Evolutionary conservation across 2,888 invertebrate genomes (phyloP).

Genomic region (Hypolimnas misippus): DNA sequence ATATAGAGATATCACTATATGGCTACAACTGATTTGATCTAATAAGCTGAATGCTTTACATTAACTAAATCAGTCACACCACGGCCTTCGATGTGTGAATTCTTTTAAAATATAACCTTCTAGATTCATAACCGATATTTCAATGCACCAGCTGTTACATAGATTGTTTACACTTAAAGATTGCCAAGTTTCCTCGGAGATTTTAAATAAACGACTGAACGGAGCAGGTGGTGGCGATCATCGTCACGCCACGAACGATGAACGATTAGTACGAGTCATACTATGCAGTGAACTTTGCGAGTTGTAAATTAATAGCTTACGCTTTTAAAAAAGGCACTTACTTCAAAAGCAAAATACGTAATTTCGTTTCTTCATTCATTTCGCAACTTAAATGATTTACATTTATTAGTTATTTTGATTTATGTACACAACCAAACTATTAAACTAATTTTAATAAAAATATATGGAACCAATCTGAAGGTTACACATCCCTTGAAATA

Average conservation of each 20-base stretch:
- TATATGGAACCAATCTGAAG: no score
- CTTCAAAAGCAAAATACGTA: no score
- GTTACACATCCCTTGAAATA: no score
- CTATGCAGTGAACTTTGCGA: slow-evolving; percentile 10
- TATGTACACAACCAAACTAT: no score
- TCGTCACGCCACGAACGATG: slow-evolving; percentile 25
- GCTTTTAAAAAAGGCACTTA: no score
- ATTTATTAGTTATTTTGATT: no score
- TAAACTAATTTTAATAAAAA: no score
- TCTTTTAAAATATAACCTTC: slow-evolving; percentile 22
- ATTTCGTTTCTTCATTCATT: no score
- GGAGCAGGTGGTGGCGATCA: slow-evolving; percentile 34
- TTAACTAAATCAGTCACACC: not conserved
- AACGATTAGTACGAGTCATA: slow-evolving; percentile 4
- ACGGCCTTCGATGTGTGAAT: slow-evolving; percentile 24
- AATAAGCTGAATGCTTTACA: no score
- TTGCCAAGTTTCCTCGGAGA: slow-evolving; percentile 31
- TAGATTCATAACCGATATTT: slow-evolving; percentile 29
- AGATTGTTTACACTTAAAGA: slow-evolving; percentile 20
- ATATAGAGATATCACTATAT: no score
- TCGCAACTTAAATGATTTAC: no score
- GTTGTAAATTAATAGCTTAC: not conserved
- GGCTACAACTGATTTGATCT: no score
- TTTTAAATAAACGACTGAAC: slow-evolving; percentile 30
- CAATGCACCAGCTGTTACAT: slow-evolving; percentile 22